Base-by-base conservation (phyloP, 2,113 vertebrate genomes). In the Hirundichthys speculiger region DNA sequence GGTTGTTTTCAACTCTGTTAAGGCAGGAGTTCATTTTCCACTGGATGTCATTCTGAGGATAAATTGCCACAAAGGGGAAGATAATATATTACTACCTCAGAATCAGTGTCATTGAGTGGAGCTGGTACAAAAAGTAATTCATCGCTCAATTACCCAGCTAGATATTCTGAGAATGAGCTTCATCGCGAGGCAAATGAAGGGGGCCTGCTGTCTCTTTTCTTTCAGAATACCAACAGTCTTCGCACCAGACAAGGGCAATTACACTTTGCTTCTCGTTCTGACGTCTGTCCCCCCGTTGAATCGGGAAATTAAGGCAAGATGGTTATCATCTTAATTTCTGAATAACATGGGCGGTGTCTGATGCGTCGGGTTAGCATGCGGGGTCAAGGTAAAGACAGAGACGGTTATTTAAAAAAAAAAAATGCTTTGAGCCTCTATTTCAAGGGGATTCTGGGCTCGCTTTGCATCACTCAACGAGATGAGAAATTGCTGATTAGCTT, bases 121-220 rank as follows among this genome's bases (percentile, higher is more conserved):
- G 72, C 80, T 79, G 86, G 83, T 86, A 77, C 79, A 83, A 77
- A 77, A 85, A 86, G 83, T 82, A 83, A 87, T 89, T 88, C 77
- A 76, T 73, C 46, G 82, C 81, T 85, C 85, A 86, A 85, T 91
- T 87, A 88, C 75, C 85, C 75, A 46, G 30, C 67, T 52, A 18
- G 74, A 64, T 76, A 75, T 83, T 68, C 73, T 21, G 57, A 63
- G 79, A 85, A 81, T 51, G 79, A 73, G 69, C 75, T 74, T 82
- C 67, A 73, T 80, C 8, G 71, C 34, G 79, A 77, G 75, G 81
- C 50, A 84, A 88, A 75, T 83, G 75, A 79, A 80, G 59, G 73
- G 75, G 78, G 58, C 58, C 45, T 57, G 75, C 69, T 68, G 51
- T 82, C 70, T 81, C 62, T 74, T 30, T 68, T 79, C 48, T 67